A percentile compares a stretch with the other conserved stretches of the same genome.
Conservation (phyloP, 2,888 invertebrate species). For the Nemapogon koenigi region DNA sequence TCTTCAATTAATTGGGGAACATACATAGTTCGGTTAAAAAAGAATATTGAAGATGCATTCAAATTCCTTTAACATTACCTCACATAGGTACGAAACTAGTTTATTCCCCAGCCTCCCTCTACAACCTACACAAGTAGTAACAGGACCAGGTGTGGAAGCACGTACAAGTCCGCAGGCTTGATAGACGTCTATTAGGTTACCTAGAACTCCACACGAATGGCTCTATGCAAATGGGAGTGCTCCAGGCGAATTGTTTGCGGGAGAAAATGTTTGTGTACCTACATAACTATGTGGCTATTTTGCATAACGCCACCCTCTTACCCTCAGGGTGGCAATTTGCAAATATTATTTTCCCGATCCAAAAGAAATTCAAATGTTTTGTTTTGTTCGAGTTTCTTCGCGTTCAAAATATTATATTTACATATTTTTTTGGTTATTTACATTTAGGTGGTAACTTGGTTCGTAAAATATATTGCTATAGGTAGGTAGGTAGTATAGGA, state of each 20-base stretch:
- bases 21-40: too few relatives aligned
- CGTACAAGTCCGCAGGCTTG: conserved; percentile 24
- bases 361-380: conserved; percentile 1
- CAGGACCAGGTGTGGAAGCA: not conserved
- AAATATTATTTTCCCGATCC: not conserved
- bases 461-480: too few relatives aligned
- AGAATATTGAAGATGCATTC: too few relatives aligned
- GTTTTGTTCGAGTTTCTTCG: too few relatives aligned
- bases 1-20: too few relatives aligned
- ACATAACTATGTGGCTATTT: conserved; percentile 27
- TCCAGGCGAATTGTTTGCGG: conserved; percentile 31
- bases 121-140: conserved; percentile 22
- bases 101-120: conserved; percentile 24
- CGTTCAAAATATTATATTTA: too few relatives aligned
- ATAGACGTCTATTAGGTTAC: conserved; percentile 24
- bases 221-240: conserved; percentile 32
- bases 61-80: too few relatives aligned
- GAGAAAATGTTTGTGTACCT: conserved; percentile 32
- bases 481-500: too few relatives aligned
- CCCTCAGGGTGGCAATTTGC: not conserved
- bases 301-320: conserved; percentile 19
- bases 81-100: too few relatives aligned
- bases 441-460: too few relatives aligned
- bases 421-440: too few relatives aligned
- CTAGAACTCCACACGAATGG: conserved; percentile 22